Evolutionary conservation across 2,113 vertebrate genomes (phyloP).

Genomic region (Sinosuthora webbiana): DNA sequence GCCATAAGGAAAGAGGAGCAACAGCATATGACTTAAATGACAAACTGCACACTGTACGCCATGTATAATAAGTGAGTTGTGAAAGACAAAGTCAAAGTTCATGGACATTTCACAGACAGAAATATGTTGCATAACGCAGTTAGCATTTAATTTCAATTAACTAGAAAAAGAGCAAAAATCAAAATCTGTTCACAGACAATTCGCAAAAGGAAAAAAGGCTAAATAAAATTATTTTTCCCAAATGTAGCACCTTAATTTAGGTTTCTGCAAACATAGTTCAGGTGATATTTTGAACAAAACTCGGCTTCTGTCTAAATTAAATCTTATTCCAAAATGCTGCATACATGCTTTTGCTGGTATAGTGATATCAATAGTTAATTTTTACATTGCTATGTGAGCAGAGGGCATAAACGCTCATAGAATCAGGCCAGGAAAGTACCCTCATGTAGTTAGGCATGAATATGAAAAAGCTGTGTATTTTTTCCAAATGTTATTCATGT

Average conservation of each 20-base stretch:
- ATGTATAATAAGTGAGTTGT: conserved; percentile 67
- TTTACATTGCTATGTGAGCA: neutral
- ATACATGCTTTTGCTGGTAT: neutral
- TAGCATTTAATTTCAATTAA: conserved; percentile 65
- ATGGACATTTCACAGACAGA: conserved; percentile 63
- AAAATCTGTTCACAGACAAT: conserved; percentile 68
- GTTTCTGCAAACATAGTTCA: neutral
- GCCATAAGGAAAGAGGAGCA: conserved; percentile 69
- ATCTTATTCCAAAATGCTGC: neutral
- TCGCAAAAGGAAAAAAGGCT: conserved; percentile 29
- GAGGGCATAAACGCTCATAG: conserved; percentile 23
- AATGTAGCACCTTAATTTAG: neutral
- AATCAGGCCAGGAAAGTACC: conserved; percentile 26
- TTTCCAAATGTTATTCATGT: conserved; percentile 51
- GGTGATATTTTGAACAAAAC: conserved; percentile 9
- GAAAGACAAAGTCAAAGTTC: conserved; percentile 69
- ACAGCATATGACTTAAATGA: conserved; percentile 70
- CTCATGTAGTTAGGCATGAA: conserved; percentile 28
- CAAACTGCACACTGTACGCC: conserved; percentile 59
- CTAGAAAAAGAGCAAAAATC: conserved; percentile 67
- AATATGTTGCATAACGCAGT: conserved; percentile 63
- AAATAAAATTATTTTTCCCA: conserved; percentile 2
- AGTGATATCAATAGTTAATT: conserved; percentile 16
- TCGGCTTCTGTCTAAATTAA: neutral
- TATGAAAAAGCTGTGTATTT: conserved; percentile 56